These are phyloP conservation scores for Nycticebus coucang DNA, from an alignment of 2,113 vertebrate genomes.

Conservation along the genomic window DNA sequence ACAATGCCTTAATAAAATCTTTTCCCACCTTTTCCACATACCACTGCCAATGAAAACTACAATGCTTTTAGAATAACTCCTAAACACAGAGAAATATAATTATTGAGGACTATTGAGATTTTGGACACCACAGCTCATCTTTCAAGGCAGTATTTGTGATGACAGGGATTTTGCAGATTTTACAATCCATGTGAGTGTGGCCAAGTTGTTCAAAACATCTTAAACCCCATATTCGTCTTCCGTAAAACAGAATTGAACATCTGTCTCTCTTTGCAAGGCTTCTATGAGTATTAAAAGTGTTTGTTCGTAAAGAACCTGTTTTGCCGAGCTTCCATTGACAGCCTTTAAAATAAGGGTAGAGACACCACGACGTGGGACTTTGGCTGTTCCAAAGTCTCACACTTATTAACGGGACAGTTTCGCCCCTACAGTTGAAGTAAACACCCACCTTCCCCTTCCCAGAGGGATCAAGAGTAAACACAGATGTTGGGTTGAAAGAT, in stretches of 20 bases:
- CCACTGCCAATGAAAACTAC: background rate
- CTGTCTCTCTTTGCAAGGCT: background rate
- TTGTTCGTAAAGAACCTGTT: background rate
- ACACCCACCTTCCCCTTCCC: rapidly evolving
- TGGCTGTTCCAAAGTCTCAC: background rate
- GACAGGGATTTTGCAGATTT: background rate
- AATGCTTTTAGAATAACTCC: background rate
- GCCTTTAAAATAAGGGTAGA: background rate
- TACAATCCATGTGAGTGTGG: background rate
- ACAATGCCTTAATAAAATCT: background rate
- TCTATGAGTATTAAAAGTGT: background rate
- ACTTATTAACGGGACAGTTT: background rate
- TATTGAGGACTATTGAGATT: background rate
- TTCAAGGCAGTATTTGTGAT: background rate
- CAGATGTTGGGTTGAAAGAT: background rate
- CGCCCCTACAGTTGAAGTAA: background rate
- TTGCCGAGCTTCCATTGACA: background rate
- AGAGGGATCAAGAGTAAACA: background rate
- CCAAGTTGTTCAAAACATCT: background rate
- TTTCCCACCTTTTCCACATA: background rate
- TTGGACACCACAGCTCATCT: background rate
- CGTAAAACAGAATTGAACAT: background rate
- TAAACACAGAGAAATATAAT: background rate
- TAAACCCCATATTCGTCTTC: background rate
- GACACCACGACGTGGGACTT: rapidly evolving